phyloP scores from a whole-genome alignment of 2,113 vertebrate species.

The Etheostoma spectabile region DNA sequence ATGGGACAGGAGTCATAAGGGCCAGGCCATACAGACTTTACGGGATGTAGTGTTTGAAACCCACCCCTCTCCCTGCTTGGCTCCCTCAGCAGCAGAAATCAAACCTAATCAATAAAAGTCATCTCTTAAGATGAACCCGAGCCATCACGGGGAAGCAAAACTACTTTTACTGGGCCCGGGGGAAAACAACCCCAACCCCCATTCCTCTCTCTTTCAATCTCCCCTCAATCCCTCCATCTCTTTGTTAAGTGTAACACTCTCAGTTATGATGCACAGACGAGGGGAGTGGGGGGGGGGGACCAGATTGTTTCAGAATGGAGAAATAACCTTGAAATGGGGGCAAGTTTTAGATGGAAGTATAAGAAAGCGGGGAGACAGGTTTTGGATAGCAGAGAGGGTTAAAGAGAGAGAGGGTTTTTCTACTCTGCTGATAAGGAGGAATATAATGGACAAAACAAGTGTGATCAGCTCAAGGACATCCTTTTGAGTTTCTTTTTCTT shows the following conservation, averaged over 20 bases:
- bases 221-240: slow-evolving; percentile 54
- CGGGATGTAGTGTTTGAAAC: slow-evolving; percentile 56
- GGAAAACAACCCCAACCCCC: slow-evolving; percentile 50
- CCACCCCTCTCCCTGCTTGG: slow-evolving; percentile 12
- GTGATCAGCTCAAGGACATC: slow-evolving; percentile 79
- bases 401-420: slow-evolving; percentile 34
- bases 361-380: background rate
- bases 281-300: background rate
- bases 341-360: slow-evolving; percentile 24
- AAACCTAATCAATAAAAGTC: slow-evolving; percentile 81
- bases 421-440: slow-evolving; percentile 70
- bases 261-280: slow-evolving; percentile 1
- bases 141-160: slow-evolving; percentile 61
- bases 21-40: slow-evolving; percentile 22
- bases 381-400: slow-evolving; percentile 4
- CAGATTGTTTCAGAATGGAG: slow-evolving; percentile 45
- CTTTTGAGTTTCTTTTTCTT: slow-evolving; percentile 64
- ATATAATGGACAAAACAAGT: slow-evolving; percentile 56
- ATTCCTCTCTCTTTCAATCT: slow-evolving; percentile 45
- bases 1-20: slow-evolving; percentile 36
- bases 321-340: slow-evolving; percentile 31
- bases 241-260: slow-evolving; percentile 53
- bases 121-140: slow-evolving; percentile 77
- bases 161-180: slow-evolving; percentile 73
- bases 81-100: slow-evolving; percentile 69